Evolutionary conservation across 1,140 invertebrate genomes (phyloP).

Genomic region (Plutomurus gul): DNA sequence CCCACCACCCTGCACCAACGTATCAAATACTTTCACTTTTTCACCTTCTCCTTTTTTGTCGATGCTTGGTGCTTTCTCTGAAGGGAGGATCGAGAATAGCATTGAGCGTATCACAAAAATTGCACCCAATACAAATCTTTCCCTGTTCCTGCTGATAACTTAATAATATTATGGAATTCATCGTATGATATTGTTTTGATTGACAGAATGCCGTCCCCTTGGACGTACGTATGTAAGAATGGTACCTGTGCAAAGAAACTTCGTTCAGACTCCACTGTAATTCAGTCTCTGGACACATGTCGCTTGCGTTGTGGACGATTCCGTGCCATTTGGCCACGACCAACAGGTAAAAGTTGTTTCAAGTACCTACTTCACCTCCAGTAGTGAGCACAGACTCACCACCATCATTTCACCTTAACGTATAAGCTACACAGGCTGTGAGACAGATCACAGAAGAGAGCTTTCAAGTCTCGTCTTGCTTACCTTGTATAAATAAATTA

Average conservation of each 20-base stretch:
- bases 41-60: neutral
- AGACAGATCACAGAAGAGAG: neutral
- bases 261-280: conserved; percentile 54
- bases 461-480: neutral
- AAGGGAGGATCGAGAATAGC: too few relatives aligned
- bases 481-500: conserved; percentile 17
- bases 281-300: conserved; percentile 54
- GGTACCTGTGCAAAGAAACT: conserved; percentile 54
- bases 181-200: conserved; percentile 31
- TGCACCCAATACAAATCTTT: too few relatives aligned
- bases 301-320: conserved; percentile 53
- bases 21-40: neutral
- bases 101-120: too few relatives aligned
- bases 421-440: neutral
- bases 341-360: conserved; percentile 49
- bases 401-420: too few relatives aligned
- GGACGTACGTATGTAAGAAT: conserved; percentile 54
- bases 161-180: neutral
- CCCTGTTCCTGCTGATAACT: too few relatives aligned
- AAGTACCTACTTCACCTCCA: too few relatives aligned
- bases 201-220: conserved; percentile 53
- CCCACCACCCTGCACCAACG: neutral
- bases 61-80: neutral
- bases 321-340: conserved; percentile 54
- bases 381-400: conserved; percentile 1